Evolutionary conservation across 2,888 invertebrate genomes (phyloP).

Genomic region (Scaptodrosophila latifasciaeformis): DNA sequence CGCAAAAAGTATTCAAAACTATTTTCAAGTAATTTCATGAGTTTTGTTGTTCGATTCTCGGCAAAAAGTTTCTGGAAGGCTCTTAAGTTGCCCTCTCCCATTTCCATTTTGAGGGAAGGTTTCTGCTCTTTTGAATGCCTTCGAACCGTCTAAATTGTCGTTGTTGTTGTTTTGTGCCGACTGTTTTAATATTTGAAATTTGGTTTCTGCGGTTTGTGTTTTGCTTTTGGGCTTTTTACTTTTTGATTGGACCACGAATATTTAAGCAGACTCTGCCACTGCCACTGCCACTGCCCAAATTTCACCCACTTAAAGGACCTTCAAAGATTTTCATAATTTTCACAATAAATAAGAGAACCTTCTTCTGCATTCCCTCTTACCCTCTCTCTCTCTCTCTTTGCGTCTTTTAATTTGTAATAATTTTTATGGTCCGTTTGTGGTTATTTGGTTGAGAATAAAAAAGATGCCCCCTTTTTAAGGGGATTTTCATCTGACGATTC

Average conservation of each 20-base stretch:
- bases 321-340: too few relatives aligned
- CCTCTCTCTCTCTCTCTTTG: too few relatives aligned
- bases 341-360: too few relatives aligned
- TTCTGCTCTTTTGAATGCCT: too few relatives aligned
- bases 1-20: slow-evolving; percentile 41
- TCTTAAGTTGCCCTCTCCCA: slow-evolving; percentile 5
- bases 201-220: slow-evolving; percentile 40
- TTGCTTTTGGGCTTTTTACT: slow-evolving; percentile 7
- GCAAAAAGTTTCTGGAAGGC: background rate
- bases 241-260: slow-evolving; percentile 32
- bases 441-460: background rate
- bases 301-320: too few relatives aligned
- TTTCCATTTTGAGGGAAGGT: too few relatives aligned
- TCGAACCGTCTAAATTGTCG: too few relatives aligned
- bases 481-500: background rate
- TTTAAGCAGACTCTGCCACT: too few relatives aligned
- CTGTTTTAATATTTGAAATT: slow-evolving; percentile 47
- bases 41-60: slow-evolving; percentile 52
- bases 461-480: too few relatives aligned
- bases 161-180: background rate
- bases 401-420: slow-evolving; percentile 1
- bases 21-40: slow-evolving; percentile 57
- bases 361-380: too few relatives aligned
- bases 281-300: too few relatives aligned
- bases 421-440: background rate